Evolutionary conservation across 1,140 invertebrate species (phyloP).

Genomic region (Muscidifurax raptorellus): DNA sequence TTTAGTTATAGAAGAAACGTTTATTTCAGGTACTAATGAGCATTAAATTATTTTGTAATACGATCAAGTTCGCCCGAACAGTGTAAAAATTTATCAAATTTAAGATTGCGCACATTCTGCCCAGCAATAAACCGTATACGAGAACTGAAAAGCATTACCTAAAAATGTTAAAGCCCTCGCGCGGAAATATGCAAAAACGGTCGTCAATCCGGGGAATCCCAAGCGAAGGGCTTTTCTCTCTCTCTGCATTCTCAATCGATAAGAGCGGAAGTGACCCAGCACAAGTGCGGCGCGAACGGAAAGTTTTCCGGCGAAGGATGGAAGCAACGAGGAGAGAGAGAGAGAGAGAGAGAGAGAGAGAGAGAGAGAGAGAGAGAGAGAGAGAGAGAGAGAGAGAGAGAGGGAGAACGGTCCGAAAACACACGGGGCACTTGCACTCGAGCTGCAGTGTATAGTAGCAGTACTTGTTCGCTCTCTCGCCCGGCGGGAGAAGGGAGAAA

Average conservation of each 20-base stretch:
- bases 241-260: not conserved
- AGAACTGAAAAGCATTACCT: no score
- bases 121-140: no score
- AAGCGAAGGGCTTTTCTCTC: not conserved
- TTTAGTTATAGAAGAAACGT: no score
- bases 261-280: constrained; percentile 40
- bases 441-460: not conserved
- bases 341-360: constrained; percentile 5
- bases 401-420: constrained; percentile 18
- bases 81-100: no score
- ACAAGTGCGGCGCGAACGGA: not conserved
- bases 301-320: not conserved
- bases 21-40: no score
- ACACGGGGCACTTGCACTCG: constrained; percentile 11
- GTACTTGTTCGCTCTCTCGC: not conserved
- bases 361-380: constrained; percentile 6
- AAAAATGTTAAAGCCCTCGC: no score
- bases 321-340: not conserved
- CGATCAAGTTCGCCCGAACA: no score
- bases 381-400: constrained; percentile 8
- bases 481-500: not conserved
- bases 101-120: no score
- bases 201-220: not conserved
- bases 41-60: no score
- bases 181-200: not conserved